These are phyloP conservation scores for Lysiphlebus fabarum DNA, from an alignment of 1,140 invertebrate genomes.

Conservation along the genomic window DNA sequence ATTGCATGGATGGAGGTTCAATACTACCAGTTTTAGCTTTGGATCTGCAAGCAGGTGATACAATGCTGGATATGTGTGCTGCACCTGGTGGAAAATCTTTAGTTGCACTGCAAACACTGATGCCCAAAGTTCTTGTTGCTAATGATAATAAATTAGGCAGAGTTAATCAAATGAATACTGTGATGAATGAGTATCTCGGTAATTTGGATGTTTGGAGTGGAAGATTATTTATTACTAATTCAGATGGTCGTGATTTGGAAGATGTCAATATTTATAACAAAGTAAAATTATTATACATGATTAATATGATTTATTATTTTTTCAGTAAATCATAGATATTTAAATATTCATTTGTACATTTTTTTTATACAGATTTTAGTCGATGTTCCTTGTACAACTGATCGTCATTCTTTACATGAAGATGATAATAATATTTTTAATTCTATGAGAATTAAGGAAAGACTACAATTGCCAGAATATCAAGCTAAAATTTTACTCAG, in stretches of 20 bases:
- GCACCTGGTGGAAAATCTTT: conserved; percentile 94
- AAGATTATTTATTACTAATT: conserved; percentile 53
- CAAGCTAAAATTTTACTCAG: conserved; percentile 78
- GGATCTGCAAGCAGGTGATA: conserved; percentile 72
- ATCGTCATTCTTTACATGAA: conserved; percentile 76
- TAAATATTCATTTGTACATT: conserved; percentile 15
- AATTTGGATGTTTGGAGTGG: conserved; percentile 56
- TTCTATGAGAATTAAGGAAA: conserved; percentile 71
- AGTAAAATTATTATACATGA: conserved; percentile 44
- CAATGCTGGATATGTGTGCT: conserved; percentile 90
- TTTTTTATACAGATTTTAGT: conserved; percentile 66
- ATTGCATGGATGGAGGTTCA: conserved; percentile 85
- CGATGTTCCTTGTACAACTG: conserved; percentile 95
- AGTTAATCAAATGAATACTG: conserved; percentile 60
- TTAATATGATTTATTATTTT: conserved; percentile 30
- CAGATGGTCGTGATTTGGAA: conserved; percentile 57
- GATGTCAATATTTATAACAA: conserved; percentile 65
- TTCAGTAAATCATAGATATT: conserved; percentile 21
- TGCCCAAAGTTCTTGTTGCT: conserved; percentile 69
- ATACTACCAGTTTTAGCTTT: conserved; percentile 84
- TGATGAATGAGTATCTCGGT: conserved; percentile 66
- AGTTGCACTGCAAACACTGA: conserved; percentile 81
- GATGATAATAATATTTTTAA: conserved; percentile 92
- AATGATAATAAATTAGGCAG: conserved; percentile 75
- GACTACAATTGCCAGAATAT: conserved; percentile 76